Evolutionary conservation across 2,113 vertebrate genomes (phyloP), one percentile per base, ranked within the genome.

Genomic region (Toxotes chatareus): DNA sequence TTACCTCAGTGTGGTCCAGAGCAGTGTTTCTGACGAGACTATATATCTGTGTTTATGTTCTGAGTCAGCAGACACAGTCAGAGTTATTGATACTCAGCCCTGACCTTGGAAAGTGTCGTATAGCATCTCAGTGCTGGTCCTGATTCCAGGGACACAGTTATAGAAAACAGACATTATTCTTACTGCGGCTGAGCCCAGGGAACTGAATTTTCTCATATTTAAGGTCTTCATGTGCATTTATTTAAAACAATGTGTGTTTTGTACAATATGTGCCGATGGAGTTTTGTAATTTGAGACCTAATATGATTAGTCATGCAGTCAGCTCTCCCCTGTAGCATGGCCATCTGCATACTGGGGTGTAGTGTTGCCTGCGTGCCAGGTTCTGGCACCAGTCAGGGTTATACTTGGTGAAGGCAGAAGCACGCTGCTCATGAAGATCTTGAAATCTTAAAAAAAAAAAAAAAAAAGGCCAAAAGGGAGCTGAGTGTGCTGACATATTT

Each of bases 291-390:
- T 27, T 27, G 27, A 27, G 27, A 27, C 27, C 27, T 27, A 27
- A 27, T 27, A 65, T 84, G 85, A 59, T 76, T 31, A 34, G 65
- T 83, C 75, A 73, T 53, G n/a, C 34, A 17, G 38, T 55, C 49
- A 47, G 47, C 16, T 57, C 60, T 51, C 79, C 76, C 80, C 66
- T 76, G 51, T 67, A 79, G 81, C 64, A 38, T 3, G 14, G 19
- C 92, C 92, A 93, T 93, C 91, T 92, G 90, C 70, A 65, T 4
- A 27, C 67, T 42, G 56, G 21, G 42, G 10, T 44, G 73, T 49
- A 16, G 10, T n/a, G 49, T 13, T 78, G 42, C 40, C 51, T 34
- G 27, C 57, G 27, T 75, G 42, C 40, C 51, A 40, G 34, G 57
- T 32, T 75, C 56, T 79, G 78, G 79, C 79, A 79, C 19, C 31